A percentile compares a stretch with the other conserved stretches of the same genome.
phyloP scores from a whole-genome alignment of 2,888 invertebrate genomes.

The Drosophila nigritarsus region DNA sequence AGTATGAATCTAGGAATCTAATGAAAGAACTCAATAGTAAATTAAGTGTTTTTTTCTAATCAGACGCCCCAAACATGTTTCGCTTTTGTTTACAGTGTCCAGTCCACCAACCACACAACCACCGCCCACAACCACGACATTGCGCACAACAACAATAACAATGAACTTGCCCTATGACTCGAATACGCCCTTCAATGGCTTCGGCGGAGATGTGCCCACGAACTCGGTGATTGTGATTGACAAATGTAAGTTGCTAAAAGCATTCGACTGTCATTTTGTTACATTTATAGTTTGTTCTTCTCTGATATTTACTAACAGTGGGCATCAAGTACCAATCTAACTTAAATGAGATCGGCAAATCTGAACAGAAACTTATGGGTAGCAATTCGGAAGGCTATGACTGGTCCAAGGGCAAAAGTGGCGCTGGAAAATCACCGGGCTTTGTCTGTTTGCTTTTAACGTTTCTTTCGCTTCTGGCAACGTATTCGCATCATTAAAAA shows the following conservation, averaged over 20 bases:
- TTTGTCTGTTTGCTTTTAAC: slow-evolving; percentile 37
- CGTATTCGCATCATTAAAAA: slow-evolving; percentile 39
- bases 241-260: slow-evolving; percentile 86
- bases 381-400: slow-evolving; percentile 83
- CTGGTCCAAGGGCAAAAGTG: slow-evolving; percentile 82
- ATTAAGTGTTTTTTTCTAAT: neutral
- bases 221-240: slow-evolving; percentile 87
- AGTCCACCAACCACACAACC: slow-evolving; percentile 93
- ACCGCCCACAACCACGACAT: slow-evolving; percentile 88
- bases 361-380: slow-evolving; percentile 89
- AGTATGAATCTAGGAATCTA: neutral
- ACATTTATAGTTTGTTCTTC: slow-evolving; percentile 37
- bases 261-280: slow-evolving; percentile 4
- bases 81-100: slow-evolving; percentile 87
- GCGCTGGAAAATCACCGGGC: slow-evolving; percentile 15
- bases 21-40: neutral
- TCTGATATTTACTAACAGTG: slow-evolving; percentile 83
- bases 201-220: slow-evolving; percentile 87
- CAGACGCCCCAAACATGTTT: neutral
- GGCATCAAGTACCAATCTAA: slow-evolving; percentile 91
- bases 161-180: slow-evolving; percentile 33
- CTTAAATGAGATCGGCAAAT: slow-evolving; percentile 92
- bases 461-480: slow-evolving; percentile 37
- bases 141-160: slow-evolving; percentile 87
- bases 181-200: slow-evolving; percentile 86